Evolutionary conservation across 2,888 invertebrate genomes (phyloP).

Genomic region (Rosalia funebris): DNA sequence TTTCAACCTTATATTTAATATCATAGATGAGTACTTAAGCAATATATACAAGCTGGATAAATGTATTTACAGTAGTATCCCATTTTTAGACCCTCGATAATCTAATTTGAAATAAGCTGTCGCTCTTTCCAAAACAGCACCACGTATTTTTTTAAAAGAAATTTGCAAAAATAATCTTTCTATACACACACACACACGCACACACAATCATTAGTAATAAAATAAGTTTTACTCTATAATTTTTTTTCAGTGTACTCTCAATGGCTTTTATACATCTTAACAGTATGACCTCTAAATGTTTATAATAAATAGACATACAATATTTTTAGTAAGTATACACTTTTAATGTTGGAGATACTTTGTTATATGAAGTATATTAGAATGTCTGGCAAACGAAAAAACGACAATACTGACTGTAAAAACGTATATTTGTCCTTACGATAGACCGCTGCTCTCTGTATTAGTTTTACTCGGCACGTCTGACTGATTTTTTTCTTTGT

Average conservation of each 20-base stretch:
- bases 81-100: slow-evolving; percentile 34
- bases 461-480: background rate
- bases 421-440: slow-evolving; percentile 5
- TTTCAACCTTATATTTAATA: slow-evolving; percentile 22
- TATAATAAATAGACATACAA: slow-evolving; percentile 31
- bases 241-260: slow-evolving; percentile 4
- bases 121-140: slow-evolving; percentile 34
- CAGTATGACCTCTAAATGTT: slow-evolving; percentile 23
- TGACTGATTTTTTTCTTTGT: background rate
- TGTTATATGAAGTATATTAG: slow-evolving; percentile 19
- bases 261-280: slow-evolving; percentile 26
- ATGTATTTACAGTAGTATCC: slow-evolving; percentile 25
- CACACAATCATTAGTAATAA: slow-evolving; percentile 40
- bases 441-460: background rate
- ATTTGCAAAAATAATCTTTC: slow-evolving; percentile 51
- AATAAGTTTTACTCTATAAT: slow-evolving; percentile 34
- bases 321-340: slow-evolving; percentile 33
- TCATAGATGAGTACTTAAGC: slow-evolving; percentile 21
- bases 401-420: slow-evolving; percentile 9
- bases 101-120: slow-evolving; percentile 9
- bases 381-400: slow-evolving; percentile 14
- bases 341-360: slow-evolving; percentile 15
- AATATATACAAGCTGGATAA: slow-evolving; percentile 15
- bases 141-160: slow-evolving; percentile 37
- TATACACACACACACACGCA: slow-evolving; percentile 45